Evolutionary conservation across 2,113 vertebrate species (phyloP), one percentile per base, ranked within the genome.

Genomic region (Indicator indicator): DNA sequence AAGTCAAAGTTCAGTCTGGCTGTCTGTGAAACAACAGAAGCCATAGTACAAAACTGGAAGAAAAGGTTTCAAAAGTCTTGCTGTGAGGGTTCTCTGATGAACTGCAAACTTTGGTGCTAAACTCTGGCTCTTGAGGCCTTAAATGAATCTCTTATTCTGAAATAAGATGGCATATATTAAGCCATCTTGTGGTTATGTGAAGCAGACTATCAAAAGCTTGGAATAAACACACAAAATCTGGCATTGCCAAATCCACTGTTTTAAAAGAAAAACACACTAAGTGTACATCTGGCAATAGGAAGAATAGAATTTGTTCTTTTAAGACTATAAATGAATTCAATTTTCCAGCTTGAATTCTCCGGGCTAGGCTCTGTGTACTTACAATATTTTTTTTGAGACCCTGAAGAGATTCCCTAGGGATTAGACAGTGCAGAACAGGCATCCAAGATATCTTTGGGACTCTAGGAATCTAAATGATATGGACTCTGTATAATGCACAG

Each of bases 31-130:
- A 91, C 16, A 83, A 28, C 36, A 83, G 16, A 80, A 59, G 77
- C 11, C 6, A n/a, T 40, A 20, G 42, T 20, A 63, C 26, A 72
- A 44, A 83, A 74, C 8, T 16, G 0, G 0, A 54, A 17, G 27
- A 75, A 16, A 60, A 90, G 44, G 9, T 52, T 20, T 48, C 75
- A 74, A 68, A 71, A 12, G 7, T 48, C 23, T 26, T 85, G 13
- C 18, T 79, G 10, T 33, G 30, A 87, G 4, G 9, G 9, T 6
- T 69, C 32, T 82, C 50, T 76, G 40, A 56, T 40, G 56, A 42
- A n/a, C 16, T 9, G 2, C 26, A 75, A 3, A 54, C 54, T 91
- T 89, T 50, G 44, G 11, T 73, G n/a, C 58, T 78, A 16, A 75
- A 33, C 28, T 68, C n/a, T 56, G 48, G 5, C 8, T 46, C 44